phyloP scores from a whole-genome alignment of 2,888 invertebrate genomes.

The Melieria picta region DNA sequence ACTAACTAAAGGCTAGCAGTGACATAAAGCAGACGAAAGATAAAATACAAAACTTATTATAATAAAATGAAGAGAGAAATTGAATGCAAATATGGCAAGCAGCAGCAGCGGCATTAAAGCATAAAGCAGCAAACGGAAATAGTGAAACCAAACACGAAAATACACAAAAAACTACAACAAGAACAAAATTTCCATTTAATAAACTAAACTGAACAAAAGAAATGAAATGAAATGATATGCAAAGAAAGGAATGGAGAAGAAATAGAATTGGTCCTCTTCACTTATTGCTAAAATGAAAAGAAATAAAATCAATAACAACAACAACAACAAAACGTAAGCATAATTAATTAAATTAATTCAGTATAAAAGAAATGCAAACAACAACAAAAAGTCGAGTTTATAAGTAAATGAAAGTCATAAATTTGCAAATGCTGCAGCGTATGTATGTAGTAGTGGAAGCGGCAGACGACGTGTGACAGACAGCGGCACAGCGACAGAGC shows the following conservation, averaged over 20 bases:
- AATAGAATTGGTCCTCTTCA: slow-evolving; percentile 55
- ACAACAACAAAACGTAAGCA: not conserved
- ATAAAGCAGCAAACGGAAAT: slow-evolving; percentile 24
- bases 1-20: slow-evolving; percentile 27
- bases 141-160: slow-evolving; percentile 28
- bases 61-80: no score
- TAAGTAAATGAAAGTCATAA: not conserved
- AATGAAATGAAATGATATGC: slow-evolving; percentile 38
- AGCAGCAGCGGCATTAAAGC: no score
- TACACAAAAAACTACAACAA: slow-evolving; percentile 40
- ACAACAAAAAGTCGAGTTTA: slow-evolving; percentile 33
- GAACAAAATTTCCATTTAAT: slow-evolving; percentile 45
- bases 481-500: no score
- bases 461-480: no score
- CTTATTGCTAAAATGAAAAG: slow-evolving; percentile 51
- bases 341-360: not conserved
- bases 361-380: slow-evolving; percentile 21
- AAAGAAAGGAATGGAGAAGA: not conserved
- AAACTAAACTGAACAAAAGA: slow-evolving; percentile 40
- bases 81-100: no score
- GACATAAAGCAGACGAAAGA: slow-evolving; percentile 12
- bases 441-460: no score
- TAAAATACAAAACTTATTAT: slow-evolving; percentile 9
- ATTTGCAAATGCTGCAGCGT: no score
- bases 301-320: slow-evolving; percentile 31